Evolutionary conservation across 1,140 invertebrate genomes (phyloP), one percentile per base, ranked within the genome.

Genomic region (Proales similis): DNA sequence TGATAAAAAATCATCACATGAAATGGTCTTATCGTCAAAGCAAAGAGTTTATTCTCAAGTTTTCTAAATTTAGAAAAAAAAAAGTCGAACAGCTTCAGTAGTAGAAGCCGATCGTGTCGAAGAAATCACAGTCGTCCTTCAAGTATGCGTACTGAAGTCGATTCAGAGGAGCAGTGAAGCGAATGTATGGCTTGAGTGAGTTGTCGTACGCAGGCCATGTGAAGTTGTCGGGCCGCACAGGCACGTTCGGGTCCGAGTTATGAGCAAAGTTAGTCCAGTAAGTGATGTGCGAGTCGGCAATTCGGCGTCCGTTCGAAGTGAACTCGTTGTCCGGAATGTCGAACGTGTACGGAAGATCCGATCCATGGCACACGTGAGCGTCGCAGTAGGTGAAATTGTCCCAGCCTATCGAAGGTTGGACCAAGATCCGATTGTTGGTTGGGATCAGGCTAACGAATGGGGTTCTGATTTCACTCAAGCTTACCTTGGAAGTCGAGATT

Each of bases 191-290:
- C 26, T 61, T 45, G 3, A 9, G 20, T 14, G 32, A 22, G 5
- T 46, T 4, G 7, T 19, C 17, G 36, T 61, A 45, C 4, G 32
- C 42, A 3, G 12, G 4, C 57, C 57, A 61, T 61, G 32, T 20
- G 2, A 45, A n/a, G 4, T n/a, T 24, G 36, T 22, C 26, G 27
- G 29, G 20, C n/a, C n/a, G n/a, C 20, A 39, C n/a, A 14, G 36
- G 36, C 11, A 22, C 36, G 6, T 36, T 33, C 9, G 57, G 57
- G 6, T 19, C 6, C 5, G 12, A 9, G 36, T 29, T 64, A 46
- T 67, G 67, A 5, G 70, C 71, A 67, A 72, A 72, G 49, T 72
- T 72, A 24, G 68, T 65, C 68, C 68, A 72, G 57, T 69, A 72
- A 3, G 19, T 51, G 5, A 70, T 64, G 51, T 71, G 53, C 7